Evolutionary conservation across 2,888 invertebrate genomes (phyloP).

Genomic region (Rhorus exstirpatorius): DNA sequence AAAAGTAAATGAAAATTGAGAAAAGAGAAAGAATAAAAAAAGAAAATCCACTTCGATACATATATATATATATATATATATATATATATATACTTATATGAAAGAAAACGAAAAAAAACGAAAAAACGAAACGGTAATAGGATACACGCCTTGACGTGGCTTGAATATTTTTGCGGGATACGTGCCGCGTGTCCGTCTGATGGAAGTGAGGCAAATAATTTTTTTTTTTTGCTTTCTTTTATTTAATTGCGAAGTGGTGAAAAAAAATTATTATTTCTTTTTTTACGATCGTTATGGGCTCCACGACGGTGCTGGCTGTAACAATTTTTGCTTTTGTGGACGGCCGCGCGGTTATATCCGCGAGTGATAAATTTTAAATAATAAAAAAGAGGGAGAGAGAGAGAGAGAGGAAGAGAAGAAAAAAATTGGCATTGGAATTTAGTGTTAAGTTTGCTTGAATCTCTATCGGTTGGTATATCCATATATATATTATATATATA

Average conservation of each 20-base stretch:
- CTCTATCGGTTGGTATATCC: conserved; percentile 69
- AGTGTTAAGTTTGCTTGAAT: conserved; percentile 72
- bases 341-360: conserved; percentile 57
- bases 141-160: conserved; percentile 62
- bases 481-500: too few species aligned
- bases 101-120: conserved; percentile 43
- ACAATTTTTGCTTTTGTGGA: conserved; percentile 24
- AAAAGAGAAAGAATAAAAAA: conserved; percentile 47
- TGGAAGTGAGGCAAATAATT: conserved; percentile 41
- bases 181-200: conserved; percentile 68
- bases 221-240: too few species aligned
- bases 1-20: conserved; percentile 50
- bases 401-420: conserved; percentile 9
- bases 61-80: too few species aligned
- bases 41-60: conserved; percentile 63
- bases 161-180: conserved; percentile 69
- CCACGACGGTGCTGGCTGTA: conserved; percentile 7
- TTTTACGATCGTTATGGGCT: too few species aligned
- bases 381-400: conserved; percentile 22
- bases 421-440: conserved; percentile 63
- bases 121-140: conserved; percentile 60
- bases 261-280: too few species aligned
- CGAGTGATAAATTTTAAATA: conserved; percentile 62
- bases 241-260: too few species aligned
- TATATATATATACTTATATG: too few species aligned